These are phyloP conservation scores for Leptopilina drosophilae DNA, from an alignment of 2,888 invertebrate species.

Conservation along the genomic window DNA sequence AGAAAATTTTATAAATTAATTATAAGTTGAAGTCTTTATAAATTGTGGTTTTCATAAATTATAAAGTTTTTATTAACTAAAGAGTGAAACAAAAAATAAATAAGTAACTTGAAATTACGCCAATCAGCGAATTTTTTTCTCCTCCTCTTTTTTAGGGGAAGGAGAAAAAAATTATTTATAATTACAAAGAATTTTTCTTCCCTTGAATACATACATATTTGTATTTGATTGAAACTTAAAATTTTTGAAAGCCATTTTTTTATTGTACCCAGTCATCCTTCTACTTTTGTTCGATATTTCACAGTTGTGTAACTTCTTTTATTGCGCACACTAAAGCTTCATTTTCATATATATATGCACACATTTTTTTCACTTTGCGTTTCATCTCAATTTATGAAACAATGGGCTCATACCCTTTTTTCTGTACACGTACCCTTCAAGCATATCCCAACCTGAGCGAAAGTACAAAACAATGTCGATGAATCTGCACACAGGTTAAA, in stretches of 20 bases:
- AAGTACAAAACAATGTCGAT: slow-evolving; percentile 32
- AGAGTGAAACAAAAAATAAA: too few species aligned
- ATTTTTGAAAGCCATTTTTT: slow-evolving; percentile 27
- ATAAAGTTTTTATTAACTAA: too few species aligned
- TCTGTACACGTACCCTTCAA: slow-evolving; percentile 15
- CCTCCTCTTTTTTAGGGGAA: not conserved
- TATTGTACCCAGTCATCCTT: slow-evolving; percentile 33
- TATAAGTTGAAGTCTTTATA: too few species aligned
- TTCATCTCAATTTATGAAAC: slow-evolving; percentile 40
- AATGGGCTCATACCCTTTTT: slow-evolving; percentile 37
- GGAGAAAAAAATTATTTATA: not conserved
- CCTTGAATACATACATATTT: not conserved
- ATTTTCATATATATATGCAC: not conserved
- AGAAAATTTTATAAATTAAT: too few species aligned
- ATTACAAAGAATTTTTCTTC: not conserved
- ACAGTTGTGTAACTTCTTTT: slow-evolving; percentile 41
- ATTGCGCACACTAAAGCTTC: slow-evolving; percentile 33
- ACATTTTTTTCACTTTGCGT: slow-evolving; percentile 20
- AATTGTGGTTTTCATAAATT: too few species aligned
- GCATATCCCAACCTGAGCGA: slow-evolving; percentile 9
- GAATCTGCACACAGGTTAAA: slow-evolving; percentile 18
- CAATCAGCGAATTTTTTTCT: too few species aligned
- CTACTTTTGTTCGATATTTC: slow-evolving; percentile 39
- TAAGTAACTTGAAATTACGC: too few species aligned
- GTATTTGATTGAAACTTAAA: slow-evolving; percentile 12